Conservation (phyloP, 2,113 vertebrate species). For the Gymnobelideus leadbeateri region DNA sequence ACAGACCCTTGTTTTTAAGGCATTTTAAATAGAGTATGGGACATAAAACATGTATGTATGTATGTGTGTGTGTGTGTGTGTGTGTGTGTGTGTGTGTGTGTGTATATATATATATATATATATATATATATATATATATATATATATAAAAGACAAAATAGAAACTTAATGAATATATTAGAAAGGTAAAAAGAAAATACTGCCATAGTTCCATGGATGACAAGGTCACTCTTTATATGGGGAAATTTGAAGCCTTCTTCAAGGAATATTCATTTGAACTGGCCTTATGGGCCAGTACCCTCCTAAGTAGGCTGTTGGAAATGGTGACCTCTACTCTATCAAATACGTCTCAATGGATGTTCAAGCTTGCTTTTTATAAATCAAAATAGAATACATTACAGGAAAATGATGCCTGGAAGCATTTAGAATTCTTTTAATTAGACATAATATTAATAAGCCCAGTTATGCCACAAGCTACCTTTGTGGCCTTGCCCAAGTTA, state of each 20-base stretch:
- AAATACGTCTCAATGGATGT: neutral
- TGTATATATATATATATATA: too few species aligned
- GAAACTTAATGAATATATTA: neutral
- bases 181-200: neutral
- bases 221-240: neutral
- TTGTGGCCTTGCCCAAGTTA: neutral
- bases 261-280: neutral
- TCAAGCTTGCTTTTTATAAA: neutral
- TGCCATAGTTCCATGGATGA: neutral
- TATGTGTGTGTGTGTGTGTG: neutral
- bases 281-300: neutral
- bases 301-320: neutral
- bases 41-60: neutral
- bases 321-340: neutral
- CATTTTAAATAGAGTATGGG: neutral
- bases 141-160: too few species aligned
- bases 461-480: neutral
- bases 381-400: neutral
- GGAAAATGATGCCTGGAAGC: neutral
- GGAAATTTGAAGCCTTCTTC: neutral
- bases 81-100: too few species aligned
- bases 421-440: neutral
- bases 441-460: neutral
- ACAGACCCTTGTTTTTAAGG: neutral
- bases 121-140: too few species aligned